These are phyloP conservation scores for Spheniscus humboldti DNA, from an alignment of 2,797 vertebrate genomes.

Conservation along the genomic window DNA sequence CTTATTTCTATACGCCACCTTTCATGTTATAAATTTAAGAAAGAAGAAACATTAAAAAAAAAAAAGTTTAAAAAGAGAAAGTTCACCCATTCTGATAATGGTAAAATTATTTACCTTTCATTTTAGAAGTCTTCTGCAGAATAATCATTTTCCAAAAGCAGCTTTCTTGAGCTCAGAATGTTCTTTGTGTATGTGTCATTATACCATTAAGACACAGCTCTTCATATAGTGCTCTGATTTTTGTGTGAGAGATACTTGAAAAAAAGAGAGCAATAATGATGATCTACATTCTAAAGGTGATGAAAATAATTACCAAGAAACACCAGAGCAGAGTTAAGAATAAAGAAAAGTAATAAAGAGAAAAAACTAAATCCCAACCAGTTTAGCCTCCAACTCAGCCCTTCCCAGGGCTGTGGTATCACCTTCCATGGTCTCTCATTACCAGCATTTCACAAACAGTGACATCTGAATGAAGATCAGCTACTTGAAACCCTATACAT, in stretches of 20 bases:
- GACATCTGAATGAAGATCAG: not conserved
- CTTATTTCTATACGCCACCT: not conserved
- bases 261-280: not conserved
- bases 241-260: not conserved
- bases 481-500: not conserved
- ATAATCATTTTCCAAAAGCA: not conserved
- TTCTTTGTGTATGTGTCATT: not conserved
- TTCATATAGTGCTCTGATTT: not conserved
- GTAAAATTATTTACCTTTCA: not conserved
- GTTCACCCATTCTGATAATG: not conserved
- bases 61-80: not conserved
- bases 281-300: not conserved
- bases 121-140: not conserved
- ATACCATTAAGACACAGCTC: not conserved
- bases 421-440: not conserved
- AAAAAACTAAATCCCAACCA: not conserved
- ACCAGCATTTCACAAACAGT: not conserved
- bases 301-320: not conserved
- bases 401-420: not conserved
- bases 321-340: not conserved
- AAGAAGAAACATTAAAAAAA: not conserved
- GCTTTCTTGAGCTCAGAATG: not conserved
- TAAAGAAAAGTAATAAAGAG: not conserved
- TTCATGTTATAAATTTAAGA: not conserved
- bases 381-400: not conserved